Conservation (phyloP, 1,140 invertebrate genomes). For the Cephus cinctus region DNA sequence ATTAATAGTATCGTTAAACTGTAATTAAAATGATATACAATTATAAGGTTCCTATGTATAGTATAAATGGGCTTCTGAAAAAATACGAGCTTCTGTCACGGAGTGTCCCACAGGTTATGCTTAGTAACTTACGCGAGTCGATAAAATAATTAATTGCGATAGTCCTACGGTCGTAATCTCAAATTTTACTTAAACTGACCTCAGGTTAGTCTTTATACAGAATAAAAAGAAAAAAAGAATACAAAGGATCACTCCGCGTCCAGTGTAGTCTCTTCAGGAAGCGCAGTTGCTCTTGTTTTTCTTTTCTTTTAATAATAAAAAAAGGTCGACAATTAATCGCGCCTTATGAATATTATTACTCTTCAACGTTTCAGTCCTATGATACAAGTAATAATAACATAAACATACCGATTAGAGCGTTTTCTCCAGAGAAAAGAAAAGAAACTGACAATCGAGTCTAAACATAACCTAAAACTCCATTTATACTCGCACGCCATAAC, state of each 20-base stretch:
- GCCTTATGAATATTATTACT: too few relatives aligned
- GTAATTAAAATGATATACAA: constrained; percentile 36
- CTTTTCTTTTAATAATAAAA: background rate
- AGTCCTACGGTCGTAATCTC: background rate
- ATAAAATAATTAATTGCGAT: background rate
- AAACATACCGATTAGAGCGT: too few relatives aligned
- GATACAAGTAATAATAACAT: constrained; percentile 11
- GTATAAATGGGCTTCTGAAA: background rate
- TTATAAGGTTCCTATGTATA: background rate
- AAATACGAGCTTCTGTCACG: background rate
- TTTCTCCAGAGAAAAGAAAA: too few relatives aligned
- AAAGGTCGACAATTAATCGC: too few relatives aligned
- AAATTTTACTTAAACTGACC: background rate
- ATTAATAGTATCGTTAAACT: constrained; percentile 42
- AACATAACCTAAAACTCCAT: too few relatives aligned
- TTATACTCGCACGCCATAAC: too few relatives aligned
- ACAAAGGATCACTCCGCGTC: background rate
- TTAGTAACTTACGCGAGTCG: background rate
- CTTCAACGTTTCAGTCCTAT: background rate
- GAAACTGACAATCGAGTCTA: too few relatives aligned
- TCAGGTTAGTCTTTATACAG: background rate
- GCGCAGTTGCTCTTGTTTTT: background rate
- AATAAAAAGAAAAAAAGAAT: background rate
- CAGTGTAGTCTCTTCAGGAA: background rate
- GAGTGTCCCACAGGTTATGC: background rate